Conservation (phyloP, 2,113 vertebrate species). For the Carassius gibelio region DNA sequence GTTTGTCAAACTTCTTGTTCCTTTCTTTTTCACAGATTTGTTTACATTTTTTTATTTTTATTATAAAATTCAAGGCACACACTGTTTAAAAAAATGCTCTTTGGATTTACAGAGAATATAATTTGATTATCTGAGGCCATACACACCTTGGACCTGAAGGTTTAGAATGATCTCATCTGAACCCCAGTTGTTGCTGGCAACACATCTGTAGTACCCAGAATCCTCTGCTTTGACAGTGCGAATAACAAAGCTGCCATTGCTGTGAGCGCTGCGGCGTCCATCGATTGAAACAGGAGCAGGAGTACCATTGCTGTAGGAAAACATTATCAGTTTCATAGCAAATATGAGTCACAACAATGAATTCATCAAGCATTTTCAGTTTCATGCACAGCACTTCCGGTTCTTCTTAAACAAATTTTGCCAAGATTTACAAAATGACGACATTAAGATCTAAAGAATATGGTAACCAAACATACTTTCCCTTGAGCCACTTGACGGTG, state of each 20-base stretch:
- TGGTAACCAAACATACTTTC: slow-evolving; percentile 81
- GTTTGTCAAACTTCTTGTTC: too few relatives aligned
- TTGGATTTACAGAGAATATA: background rate
- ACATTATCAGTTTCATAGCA: background rate
- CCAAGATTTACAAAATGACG: too few relatives aligned
- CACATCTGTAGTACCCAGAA: slow-evolving; percentile 66
- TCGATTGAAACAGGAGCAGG: slow-evolving; percentile 92
- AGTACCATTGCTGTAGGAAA: slow-evolving; percentile 86
- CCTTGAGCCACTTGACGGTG: slow-evolving; percentile 96
- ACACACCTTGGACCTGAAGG: slow-evolving; percentile 94
- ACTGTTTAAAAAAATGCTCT: too few relatives aligned
- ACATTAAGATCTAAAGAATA: too few relatives aligned
- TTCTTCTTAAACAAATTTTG: too few relatives aligned
- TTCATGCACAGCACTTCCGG: background rate
- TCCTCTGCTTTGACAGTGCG: slow-evolving; percentile 95
- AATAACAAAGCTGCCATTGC: slow-evolving; percentile 96
- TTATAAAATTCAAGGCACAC: too few relatives aligned
- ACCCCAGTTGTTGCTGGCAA: slow-evolving; percentile 97
- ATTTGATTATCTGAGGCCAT: background rate
- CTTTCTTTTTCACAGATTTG: too few relatives aligned
- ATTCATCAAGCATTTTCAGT: background rate
- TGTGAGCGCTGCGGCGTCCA: slow-evolving; percentile 88
- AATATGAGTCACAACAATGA: background rate
- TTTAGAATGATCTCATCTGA: slow-evolving; percentile 95
- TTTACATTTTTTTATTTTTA: too few relatives aligned